phyloP scores from a whole-genome alignment of 2,797 vertebrate genomes.

The Pseudomugil gertrudae region DNA sequence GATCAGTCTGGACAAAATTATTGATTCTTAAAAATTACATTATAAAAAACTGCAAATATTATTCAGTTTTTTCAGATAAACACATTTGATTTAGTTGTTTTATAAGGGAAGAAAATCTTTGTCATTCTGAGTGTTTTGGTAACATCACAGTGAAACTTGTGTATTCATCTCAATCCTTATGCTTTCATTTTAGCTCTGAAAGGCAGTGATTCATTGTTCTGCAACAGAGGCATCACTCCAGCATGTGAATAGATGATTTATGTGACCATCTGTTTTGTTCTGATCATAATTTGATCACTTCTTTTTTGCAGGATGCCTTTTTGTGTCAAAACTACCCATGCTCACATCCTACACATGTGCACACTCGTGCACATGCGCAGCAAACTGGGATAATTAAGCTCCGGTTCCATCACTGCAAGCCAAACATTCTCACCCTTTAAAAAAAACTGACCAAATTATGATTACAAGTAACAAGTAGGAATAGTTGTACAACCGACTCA shows the following conservation, averaged over 20 bases:
- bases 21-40: neutral
- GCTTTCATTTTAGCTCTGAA: conserved; percentile 67
- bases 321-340: conserved; percentile 45
- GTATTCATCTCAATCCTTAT: conserved; percentile 57
- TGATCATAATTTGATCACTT: conserved; percentile 76
- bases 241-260: conserved; percentile 77
- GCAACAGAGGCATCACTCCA: conserved; percentile 67
- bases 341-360: conserved; percentile 12
- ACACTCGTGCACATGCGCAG: conserved; percentile 15
- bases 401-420: conserved; percentile 48
- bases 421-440: conserved; percentile 54
- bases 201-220: conserved; percentile 76
- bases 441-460: conserved; percentile 73
- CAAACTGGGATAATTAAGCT: conserved; percentile 59
- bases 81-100: neutral
- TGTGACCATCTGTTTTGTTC: conserved; percentile 77
- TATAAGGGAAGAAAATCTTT: conserved; percentile 9
- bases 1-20: conserved; percentile 21
- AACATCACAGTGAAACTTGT: conserved; percentile 39
- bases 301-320: conserved; percentile 64
- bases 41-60: neutral
- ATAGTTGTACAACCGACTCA: conserved; percentile 63
- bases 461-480: conserved; percentile 69
- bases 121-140: neutral
- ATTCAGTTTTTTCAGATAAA: no score